Evolutionary conservation across 1,140 invertebrate genomes (phyloP), one percentile per base, ranked within the genome.

Genomic region (Eueides isabella): DNA sequence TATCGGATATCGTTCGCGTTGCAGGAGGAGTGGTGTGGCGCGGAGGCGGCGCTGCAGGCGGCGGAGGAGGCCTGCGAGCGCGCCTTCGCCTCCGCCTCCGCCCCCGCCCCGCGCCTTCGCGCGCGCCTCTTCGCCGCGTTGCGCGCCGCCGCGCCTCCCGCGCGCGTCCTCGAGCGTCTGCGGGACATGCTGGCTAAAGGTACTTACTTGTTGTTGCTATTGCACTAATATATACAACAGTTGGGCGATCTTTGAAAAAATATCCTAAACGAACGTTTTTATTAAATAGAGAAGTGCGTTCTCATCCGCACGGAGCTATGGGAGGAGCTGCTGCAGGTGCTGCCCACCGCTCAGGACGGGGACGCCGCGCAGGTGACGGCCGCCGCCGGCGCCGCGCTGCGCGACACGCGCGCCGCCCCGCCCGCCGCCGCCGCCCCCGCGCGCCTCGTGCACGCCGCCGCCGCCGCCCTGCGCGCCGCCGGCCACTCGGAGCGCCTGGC

Each of bases 401-500:
- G 65, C 38, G 78, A 76, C 61, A 75, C 80, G 28, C 80, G 75
- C 72, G 61, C 66, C 11, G 48, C 48, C 23, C 48, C 48, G 23
- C 11, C 6, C 48, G 65, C 35, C 28, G 19, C 62, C 77, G 33
- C 28, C 66, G 81, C 84, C 69, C 83, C 85, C 79, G 78, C 84
- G 67, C 77, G 79, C 64, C 71, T 88, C 67, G 71, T 89, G 19
- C 79, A 85, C 71, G 78, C 74, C 7, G 23, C 41, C 28, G 44
- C 48, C 16, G 71, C 61, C 19, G 71, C 72, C 9, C 69, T 88
- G 72, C 83, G 83, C 26, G 77, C 76, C 55, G 87, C 78, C 23
- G 89, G 89, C 16, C 83, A 86, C 73, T 85, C 84, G 84, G 89
- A 91, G 83, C 74, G 77, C 68, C 81, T 90, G 23, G 85, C 84